phyloP scores from a whole-genome alignment of 2,797 vertebrate genomes.

The Poeciliopsis gracilis region DNA sequence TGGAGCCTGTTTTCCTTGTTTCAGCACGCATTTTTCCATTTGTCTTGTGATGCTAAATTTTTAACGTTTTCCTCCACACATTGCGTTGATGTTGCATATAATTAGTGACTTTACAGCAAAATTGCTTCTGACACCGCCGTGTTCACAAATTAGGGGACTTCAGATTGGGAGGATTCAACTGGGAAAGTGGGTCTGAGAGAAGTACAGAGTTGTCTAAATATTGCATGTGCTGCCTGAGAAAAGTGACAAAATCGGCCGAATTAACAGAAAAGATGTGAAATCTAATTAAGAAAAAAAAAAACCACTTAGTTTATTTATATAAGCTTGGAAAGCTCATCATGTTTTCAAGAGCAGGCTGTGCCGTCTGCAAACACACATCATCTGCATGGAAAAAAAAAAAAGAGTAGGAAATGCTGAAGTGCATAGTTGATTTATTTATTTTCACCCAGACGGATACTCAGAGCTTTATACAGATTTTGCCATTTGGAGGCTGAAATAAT shows the following conservation, averaged over 20 bases:
- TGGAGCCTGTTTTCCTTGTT: slow-evolving; percentile 90
- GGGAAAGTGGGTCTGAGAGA: slow-evolving; percentile 85
- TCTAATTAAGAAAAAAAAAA: slow-evolving; percentile 76
- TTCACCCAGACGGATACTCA: slow-evolving; percentile 85
- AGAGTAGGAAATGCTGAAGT: slow-evolving; percentile 81
- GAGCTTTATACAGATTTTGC: slow-evolving; percentile 85
- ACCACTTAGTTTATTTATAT: slow-evolving; percentile 78
- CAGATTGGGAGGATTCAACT: slow-evolving; percentile 90
- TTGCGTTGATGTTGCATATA: slow-evolving; percentile 95
- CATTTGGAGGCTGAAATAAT: slow-evolving; percentile 88
- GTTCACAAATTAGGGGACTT: slow-evolving; percentile 94
- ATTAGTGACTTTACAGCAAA: slow-evolving; percentile 96
- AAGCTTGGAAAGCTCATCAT: slow-evolving; percentile 73
- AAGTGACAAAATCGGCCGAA: slow-evolving; percentile 96
- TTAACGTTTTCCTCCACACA: slow-evolving; percentile 90
- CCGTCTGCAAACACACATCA: slow-evolving; percentile 71
- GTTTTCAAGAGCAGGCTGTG: slow-evolving; percentile 72
- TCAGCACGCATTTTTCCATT: slow-evolving; percentile 92
- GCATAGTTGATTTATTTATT: slow-evolving; percentile 88
- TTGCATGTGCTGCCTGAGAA: slow-evolving; percentile 89
- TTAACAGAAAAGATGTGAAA: slow-evolving; percentile 88
- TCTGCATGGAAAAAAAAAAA: slow-evolving; percentile 69
- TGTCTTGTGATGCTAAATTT: slow-evolving; percentile 97
- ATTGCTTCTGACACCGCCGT: slow-evolving; percentile 96
- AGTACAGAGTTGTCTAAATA: slow-evolving; percentile 91